Evolutionary conservation across 2,888 invertebrate genomes (phyloP).

Genomic region (Ischnus inquisitorius): DNA sequence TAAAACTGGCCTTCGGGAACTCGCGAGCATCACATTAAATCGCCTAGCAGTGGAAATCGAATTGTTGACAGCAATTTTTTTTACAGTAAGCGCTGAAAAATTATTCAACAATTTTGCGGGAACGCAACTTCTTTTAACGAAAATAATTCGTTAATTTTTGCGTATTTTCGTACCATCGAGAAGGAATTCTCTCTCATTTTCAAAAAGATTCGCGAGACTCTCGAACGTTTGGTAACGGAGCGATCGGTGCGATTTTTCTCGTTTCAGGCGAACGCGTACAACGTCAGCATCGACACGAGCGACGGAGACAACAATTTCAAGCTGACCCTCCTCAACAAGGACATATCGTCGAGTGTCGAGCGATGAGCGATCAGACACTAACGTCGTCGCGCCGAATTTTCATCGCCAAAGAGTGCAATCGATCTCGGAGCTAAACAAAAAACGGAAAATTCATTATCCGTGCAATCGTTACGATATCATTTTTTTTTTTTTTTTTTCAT

Average conservation of each 20-base stretch:
- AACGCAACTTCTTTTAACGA: no score
- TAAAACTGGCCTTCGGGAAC: no score
- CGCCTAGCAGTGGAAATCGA: no score
- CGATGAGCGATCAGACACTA: constrained; percentile 20
- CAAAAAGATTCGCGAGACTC: not conserved
- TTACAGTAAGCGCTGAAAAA: no score
- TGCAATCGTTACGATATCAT: constrained; percentile 1
- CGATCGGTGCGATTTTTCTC: not conserved
- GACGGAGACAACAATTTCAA: constrained; percentile 62
- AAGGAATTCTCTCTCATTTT: not conserved
- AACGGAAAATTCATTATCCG: not conserved
- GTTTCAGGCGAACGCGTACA: constrained; percentile 77
- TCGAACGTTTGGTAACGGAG: not conserved
- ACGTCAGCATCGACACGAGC: constrained; percentile 73
- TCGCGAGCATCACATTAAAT: no score
- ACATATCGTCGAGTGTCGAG: constrained; percentile 3
- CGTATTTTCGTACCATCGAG: no score
- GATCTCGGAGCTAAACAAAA: not conserved
- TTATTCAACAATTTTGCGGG: no score
- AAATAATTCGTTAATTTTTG: no score
- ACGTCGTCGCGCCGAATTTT: not conserved
- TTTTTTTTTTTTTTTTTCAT: not conserved
- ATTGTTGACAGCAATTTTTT: no score
- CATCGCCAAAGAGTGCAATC: not conserved
- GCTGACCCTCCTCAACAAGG: constrained; percentile 53